Evolutionary conservation across 2,888 invertebrate genomes (phyloP).

Genomic region (Pherbina coryleti): DNA sequence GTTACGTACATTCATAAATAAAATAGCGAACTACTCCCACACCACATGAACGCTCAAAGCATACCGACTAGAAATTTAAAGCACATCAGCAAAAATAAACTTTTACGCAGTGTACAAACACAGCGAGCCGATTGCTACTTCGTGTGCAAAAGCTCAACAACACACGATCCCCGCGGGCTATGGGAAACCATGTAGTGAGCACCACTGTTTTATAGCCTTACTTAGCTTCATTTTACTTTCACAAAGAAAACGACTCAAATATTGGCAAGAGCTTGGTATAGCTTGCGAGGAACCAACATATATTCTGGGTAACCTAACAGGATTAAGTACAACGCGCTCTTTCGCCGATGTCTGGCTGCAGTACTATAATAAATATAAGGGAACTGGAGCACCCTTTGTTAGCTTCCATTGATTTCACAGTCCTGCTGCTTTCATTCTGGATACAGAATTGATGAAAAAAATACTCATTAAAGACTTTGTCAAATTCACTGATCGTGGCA

Average conservation of each 20-base stretch:
- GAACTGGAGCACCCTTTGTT: slow-evolving; percentile 57
- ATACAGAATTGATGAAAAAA: slow-evolving; percentile 44
- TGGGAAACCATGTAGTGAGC: no score
- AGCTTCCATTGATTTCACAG: slow-evolving; percentile 59
- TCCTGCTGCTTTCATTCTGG: slow-evolving; percentile 49
- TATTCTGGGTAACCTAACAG: slow-evolving; percentile 31
- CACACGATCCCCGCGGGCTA: no score
- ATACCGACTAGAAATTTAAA: no score
- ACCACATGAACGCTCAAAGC: no score
- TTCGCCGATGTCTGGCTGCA: slow-evolving; percentile 47
- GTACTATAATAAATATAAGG: slow-evolving; percentile 31
- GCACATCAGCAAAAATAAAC: no score
- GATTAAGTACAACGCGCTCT: slow-evolving; percentile 40
- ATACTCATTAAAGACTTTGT: slow-evolving; percentile 50
- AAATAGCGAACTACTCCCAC: no score
- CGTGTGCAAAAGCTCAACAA: no score
- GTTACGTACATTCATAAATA: no score
- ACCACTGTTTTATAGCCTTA: no score
- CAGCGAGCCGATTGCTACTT: no score
- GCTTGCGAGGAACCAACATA: slow-evolving; percentile 35
- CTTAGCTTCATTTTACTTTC: no score
- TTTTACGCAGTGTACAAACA: no score
- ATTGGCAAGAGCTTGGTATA: slow-evolving; percentile 38
- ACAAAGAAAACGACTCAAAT: slow-evolving; percentile 19
- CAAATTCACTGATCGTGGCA: slow-evolving; percentile 49